Percentiles rank a stretch among this genome's conserved stretches.
Conservation (phyloP, 2,113 vertebrate genomes). For the Ictalurus punctatus region DNA sequence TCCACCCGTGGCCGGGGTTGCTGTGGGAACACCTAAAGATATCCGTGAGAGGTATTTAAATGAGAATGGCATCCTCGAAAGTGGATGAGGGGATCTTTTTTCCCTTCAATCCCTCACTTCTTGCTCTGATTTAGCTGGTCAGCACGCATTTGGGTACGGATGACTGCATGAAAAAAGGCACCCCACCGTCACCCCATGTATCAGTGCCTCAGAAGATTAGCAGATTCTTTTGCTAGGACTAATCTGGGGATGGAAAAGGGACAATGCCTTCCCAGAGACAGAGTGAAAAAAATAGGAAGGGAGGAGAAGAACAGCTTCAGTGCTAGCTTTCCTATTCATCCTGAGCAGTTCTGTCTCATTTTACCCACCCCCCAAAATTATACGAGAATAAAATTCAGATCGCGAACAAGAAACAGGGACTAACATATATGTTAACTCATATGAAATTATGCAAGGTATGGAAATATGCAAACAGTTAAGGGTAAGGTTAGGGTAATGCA, state of each 20-base stretch:
- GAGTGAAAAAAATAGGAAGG: constrained; percentile 50
- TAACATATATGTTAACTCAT: background rate
- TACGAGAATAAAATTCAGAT: constrained; percentile 23
- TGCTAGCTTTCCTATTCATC: constrained; percentile 63
- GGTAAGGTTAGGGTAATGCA: background rate
- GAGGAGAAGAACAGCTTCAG: constrained; percentile 55
- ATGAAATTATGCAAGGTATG: background rate
- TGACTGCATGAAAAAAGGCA: constrained; percentile 70
- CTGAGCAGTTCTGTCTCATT: constrained; percentile 14
- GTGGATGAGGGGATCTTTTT: constrained; percentile 34
- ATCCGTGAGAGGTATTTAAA: constrained; percentile 52
- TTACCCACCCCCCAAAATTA: constrained; percentile 28
- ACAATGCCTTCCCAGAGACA: constrained; percentile 65
- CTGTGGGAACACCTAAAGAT: constrained; percentile 53
- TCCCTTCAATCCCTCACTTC: constrained; percentile 58
- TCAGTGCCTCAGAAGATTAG: constrained; percentile 74
- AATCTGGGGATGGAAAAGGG: constrained; percentile 73
- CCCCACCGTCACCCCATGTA: constrained; percentile 70
- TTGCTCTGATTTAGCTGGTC: constrained; percentile 50
- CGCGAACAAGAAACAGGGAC: background rate
- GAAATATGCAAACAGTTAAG: background rate
- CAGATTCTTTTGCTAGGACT: constrained; percentile 66
- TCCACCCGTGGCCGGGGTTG: constrained; percentile 41
- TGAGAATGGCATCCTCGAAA: constrained; percentile 49
- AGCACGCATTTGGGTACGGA: constrained; percentile 69